Percentiles rank a stretch among this genome's conserved stretches.
Evolutionary conservation across 2,797 vertebrate genomes (phyloP).

Genomic region (Threskiornis aethiopicus): DNA sequence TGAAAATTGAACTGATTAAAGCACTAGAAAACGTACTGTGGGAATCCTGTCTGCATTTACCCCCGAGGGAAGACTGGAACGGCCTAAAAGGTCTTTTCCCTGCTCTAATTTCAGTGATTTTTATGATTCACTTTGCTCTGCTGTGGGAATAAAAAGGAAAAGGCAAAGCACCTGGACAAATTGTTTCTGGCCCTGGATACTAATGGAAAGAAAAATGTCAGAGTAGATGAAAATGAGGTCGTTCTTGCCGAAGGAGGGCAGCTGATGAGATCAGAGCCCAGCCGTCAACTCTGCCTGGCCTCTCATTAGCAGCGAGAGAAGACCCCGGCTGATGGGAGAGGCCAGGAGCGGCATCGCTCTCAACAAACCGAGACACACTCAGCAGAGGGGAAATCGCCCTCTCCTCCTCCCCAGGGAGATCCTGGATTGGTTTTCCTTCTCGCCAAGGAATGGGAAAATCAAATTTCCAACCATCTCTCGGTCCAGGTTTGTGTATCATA

Average conservation of each 20-base stretch:
- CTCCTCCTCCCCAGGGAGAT: background rate
- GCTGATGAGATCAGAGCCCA: conserved; percentile 20
- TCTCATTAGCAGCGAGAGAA: background rate
- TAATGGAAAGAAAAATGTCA: conserved; percentile 50
- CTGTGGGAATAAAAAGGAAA: conserved; percentile 13
- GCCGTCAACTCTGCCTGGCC: background rate
- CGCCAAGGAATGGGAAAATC: background rate
- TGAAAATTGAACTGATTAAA: conserved; percentile 43
- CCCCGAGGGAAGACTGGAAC: background rate
- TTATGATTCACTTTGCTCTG: background rate
- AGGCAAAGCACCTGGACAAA: conserved; percentile 58
- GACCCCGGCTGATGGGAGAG: background rate
- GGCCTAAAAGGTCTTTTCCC: conserved; percentile 29
- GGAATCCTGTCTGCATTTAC: background rate
- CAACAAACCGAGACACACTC: background rate
- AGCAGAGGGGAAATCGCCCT: background rate
- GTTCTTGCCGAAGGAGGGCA: background rate
- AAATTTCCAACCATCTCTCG: background rate
- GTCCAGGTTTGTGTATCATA: accelerated
- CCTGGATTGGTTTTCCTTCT: background rate
- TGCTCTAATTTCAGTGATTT: conserved; percentile 1
- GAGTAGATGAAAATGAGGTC: conserved; percentile 41
- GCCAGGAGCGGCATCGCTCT: background rate
- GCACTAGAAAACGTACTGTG: background rate
- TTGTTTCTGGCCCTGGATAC: conserved; percentile 27